Conservation (phyloP, 2,888 invertebrate species). For the Gnatocerus cornutus region DNA sequence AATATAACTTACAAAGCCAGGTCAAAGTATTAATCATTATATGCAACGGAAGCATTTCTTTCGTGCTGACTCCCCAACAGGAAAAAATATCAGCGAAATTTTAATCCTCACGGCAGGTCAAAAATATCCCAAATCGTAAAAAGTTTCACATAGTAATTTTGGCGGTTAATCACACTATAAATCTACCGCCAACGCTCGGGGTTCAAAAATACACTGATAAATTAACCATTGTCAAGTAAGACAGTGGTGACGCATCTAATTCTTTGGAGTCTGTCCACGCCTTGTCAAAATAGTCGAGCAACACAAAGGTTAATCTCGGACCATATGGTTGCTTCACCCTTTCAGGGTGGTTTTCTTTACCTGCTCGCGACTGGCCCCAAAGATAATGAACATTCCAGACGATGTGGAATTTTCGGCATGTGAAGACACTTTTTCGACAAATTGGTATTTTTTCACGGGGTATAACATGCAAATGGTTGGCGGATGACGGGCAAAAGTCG, state of each 20-base stretch:
- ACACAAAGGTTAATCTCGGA: constrained; percentile 14
- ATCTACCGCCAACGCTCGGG: neutral
- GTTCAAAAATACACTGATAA: neutral
- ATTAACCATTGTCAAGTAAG: too few species aligned
- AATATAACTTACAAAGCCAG: neutral
- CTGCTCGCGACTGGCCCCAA: constrained; percentile 8
- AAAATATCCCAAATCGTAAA: constrained; percentile 3
- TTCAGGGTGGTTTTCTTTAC: constrained; percentile 20
- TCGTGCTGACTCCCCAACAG: too few species aligned
- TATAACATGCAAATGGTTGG: constrained; percentile 5
- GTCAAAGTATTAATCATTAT: neutral
- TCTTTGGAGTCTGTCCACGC: constrained; percentile 16
- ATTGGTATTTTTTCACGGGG: neutral
- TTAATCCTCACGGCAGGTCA: neutral
- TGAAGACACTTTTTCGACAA: constrained; percentile 5
- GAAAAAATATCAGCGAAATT: too few species aligned
- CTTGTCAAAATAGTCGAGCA: constrained; percentile 34
- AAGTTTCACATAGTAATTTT: constrained; percentile 5
- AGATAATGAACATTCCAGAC: constrained; percentile 24
- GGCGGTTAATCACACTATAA: constrained; percentile 7
- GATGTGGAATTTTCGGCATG: constrained; percentile 16
- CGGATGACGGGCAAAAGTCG: constrained; percentile 7
- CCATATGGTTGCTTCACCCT: constrained; percentile 20
- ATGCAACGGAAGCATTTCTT: neutral
- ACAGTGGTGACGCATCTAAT: too few species aligned